Conservation (phyloP, 2,797 vertebrate genomes). For the Galaxias olidus region DNA sequence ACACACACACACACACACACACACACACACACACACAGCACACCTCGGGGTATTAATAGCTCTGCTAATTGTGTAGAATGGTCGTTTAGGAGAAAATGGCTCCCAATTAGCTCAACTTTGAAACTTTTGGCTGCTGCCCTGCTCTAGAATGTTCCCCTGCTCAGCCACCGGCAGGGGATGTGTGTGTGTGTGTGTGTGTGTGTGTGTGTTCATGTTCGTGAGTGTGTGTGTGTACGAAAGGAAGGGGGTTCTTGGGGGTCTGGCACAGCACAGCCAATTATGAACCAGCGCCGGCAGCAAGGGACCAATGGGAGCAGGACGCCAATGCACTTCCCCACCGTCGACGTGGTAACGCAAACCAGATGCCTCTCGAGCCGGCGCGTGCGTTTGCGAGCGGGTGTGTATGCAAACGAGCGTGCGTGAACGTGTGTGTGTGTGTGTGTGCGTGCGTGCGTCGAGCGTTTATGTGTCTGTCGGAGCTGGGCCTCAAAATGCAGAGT, state of each 20-base stretch:
- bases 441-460: slow-evolving; percentile 21
- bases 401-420: slow-evolving; percentile 14
- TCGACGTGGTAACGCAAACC: slow-evolving; percentile 74
- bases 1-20: not conserved
- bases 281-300: slow-evolving; percentile 66
- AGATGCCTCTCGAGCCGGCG: slow-evolving; percentile 67
- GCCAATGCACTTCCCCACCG: slow-evolving; percentile 71
- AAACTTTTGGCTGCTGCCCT: slow-evolving; percentile 64
- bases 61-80: slow-evolving; percentile 61
- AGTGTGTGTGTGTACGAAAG: slow-evolving; percentile 22
- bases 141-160: slow-evolving; percentile 54
- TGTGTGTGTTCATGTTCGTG: slow-evolving; percentile 14
- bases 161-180: slow-evolving; percentile 49
- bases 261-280: slow-evolving; percentile 73
- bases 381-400: not conserved
- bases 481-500: slow-evolving; percentile 24
- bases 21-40: not conserved
- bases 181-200: slow-evolving; percentile 18
- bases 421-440: slow-evolving; percentile 25
- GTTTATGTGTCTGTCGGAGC: slow-evolving; percentile 39
- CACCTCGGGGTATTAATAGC: slow-evolving; percentile 56
- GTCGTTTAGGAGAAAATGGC: slow-evolving; percentile 53
- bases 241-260: slow-evolving; percentile 59
- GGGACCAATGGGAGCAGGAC: slow-evolving; percentile 71
- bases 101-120: slow-evolving; percentile 69